A percentile compares a stretch with the other conserved stretches of the same genome.
Evolutionary conservation across 2,113 vertebrate genomes (phyloP).

Genomic region (Orycteropus afer): DNA sequence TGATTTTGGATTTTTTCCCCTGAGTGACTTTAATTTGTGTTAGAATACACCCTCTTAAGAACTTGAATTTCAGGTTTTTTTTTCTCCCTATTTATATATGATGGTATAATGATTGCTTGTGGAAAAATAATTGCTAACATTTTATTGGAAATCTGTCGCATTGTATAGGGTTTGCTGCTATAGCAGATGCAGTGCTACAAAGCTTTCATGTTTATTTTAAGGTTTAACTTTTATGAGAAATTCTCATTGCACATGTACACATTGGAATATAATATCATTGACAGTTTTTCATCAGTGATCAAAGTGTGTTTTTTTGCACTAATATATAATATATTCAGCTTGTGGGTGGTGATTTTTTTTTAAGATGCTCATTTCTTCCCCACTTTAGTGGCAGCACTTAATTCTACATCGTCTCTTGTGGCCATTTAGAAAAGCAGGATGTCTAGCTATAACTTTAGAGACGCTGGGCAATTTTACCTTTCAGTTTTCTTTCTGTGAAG

Average conservation of each 20-base stretch:
- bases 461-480: slow-evolving; percentile 25
- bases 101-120: slow-evolving; percentile 43
- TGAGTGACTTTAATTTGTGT: slow-evolving; percentile 60
- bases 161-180: not conserved
- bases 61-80: slow-evolving; percentile 68
- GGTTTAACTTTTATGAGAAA: slow-evolving; percentile 30
- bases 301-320: slow-evolving; percentile 1
- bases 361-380: slow-evolving; percentile 8
- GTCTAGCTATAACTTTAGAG: not conserved
- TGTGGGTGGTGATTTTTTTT: slow-evolving; percentile 38
- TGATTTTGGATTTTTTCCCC: slow-evolving; percentile 67
- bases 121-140: slow-evolving; percentile 65
- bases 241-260: not conserved
- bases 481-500: not conserved
- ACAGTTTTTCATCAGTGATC: not conserved
- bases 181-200: not conserved
- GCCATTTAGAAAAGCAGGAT: slow-evolving; percentile 33
- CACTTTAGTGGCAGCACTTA: slow-evolving; percentile 14
- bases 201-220: slow-evolving; percentile 39
- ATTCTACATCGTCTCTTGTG: slow-evolving; percentile 39
- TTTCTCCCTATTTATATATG: not conserved
- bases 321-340: not conserved
- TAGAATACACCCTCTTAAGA: slow-evolving; percentile 61
- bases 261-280: not conserved
- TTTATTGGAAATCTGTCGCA: slow-evolving; percentile 49